Evolutionary conservation across 2,113 vertebrate species (phyloP).

Genomic region (Cervus canadensis): DNA sequence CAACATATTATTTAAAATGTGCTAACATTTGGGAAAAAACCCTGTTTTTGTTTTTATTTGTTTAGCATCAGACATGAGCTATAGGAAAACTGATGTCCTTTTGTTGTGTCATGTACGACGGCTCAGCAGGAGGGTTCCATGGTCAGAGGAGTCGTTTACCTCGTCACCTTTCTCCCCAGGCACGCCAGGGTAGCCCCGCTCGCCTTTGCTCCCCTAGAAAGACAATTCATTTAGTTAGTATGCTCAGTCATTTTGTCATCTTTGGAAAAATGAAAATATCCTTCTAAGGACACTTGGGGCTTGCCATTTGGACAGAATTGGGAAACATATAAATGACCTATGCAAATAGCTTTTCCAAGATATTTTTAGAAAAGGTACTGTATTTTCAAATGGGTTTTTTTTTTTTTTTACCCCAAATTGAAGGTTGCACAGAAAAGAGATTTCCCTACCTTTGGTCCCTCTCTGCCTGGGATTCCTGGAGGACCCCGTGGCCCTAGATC

Average conservation of each 20-base stretch:
- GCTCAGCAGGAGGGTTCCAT: neutral
- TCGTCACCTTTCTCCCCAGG: conserved; percentile 94
- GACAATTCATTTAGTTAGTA: conserved; percentile 43
- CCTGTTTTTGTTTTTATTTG: neutral
- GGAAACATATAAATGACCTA: neutral
- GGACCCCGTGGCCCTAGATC: conserved; percentile 91
- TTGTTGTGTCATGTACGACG: neutral
- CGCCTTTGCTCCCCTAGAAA: conserved; percentile 94
- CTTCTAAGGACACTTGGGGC: neutral
- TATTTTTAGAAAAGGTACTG: neutral
- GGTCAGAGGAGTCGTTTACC: conserved; percentile 80
- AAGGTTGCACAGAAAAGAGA: neutral
- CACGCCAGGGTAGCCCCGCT: conserved; percentile 93
- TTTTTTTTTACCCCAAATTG: neutral
- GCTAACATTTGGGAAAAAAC: neutral
- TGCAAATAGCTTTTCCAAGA: neutral
- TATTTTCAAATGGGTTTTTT: neutral
- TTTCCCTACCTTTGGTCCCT: conserved; percentile 92
- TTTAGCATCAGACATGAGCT: neutral
- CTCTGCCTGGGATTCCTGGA: conserved; percentile 93
- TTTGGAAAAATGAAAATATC: neutral
- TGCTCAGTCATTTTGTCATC: conserved; percentile 32
- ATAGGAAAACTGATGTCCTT: neutral
- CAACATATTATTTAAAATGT: neutral
- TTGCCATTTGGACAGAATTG: neutral